Evolutionary conservation across 2,888 invertebrate genomes (phyloP), one percentile per base, ranked within the genome.

Genomic region (Pammene aurita): DNA sequence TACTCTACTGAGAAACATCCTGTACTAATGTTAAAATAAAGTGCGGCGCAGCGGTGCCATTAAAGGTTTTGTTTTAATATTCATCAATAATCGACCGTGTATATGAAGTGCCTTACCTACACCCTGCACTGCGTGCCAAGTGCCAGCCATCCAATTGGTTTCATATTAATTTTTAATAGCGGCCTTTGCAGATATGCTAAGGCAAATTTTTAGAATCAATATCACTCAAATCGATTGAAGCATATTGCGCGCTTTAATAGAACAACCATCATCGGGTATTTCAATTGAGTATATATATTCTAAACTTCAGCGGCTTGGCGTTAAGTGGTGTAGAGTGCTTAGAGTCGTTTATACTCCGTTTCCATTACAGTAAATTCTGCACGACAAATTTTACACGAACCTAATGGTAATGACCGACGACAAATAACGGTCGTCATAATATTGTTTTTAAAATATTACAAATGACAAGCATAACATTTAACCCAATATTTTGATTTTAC

Each of bases 221-320:
- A 48, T 34, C 26, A 57, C 16, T 26, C 26, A 11, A 66, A 52
- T 52, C 44, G 50, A 60, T 44, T 60, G 13, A 60, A 66, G 44
- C 66, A 26, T 55, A 62, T 55, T 41, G 54, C 18, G 55, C 26
- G 13, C 11, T 67, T 46, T 41, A 48, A 55, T 38, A 67, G 48
- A 67, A 62, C 55, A 55, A 46, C 55, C 61, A 55, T 46, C 54
- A 61, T 62, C 61, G 61, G 38, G 41, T 41, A 67, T 62, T 67
- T 67, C 41, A 55, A 48, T 46, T 67, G 46, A 67, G 46, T 62
- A 67, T 61, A 67, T 62, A 61, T 38, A 62, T 60, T 61, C 48
- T 55, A 41, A 67, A 54, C 54, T 54, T 63, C 34, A 63, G 67
- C 46, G 61, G 14, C 16, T 26, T 55, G 44, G 48, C 55, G 61